A percentile compares a stretch with the other conserved stretches of the same genome.
These are phyloP conservation scores for Macrosoma leucophasiata DNA, from an alignment of 2,888 invertebrate species.

Conservation along the genomic window DNA sequence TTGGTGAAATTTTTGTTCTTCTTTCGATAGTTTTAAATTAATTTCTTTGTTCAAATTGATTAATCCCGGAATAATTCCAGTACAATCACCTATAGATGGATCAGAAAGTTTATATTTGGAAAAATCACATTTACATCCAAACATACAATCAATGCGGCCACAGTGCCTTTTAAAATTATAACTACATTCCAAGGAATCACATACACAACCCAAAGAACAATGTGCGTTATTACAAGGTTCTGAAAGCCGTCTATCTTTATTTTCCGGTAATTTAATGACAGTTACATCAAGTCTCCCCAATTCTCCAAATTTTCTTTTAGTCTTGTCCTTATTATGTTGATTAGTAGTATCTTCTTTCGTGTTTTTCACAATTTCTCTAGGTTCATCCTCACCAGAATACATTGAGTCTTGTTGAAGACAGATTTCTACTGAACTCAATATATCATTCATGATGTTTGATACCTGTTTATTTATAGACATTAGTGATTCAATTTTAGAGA, in stretches of 20 bases:
- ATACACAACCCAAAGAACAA: conserved; percentile 81
- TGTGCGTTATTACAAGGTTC: conserved; percentile 65
- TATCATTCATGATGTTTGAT: conserved; percentile 62
- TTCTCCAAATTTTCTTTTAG: conserved; percentile 61
- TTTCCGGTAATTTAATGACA: conserved; percentile 71
- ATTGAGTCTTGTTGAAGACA: conserved; percentile 74
- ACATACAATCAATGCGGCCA: conserved; percentile 77
- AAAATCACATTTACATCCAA: conserved; percentile 63
- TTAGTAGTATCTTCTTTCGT: conserved; percentile 16
- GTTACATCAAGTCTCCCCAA: conserved; percentile 79
- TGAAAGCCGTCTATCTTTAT: conserved; percentile 20
- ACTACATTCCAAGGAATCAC: conserved; percentile 72
- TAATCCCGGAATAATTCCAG: conserved; percentile 45
- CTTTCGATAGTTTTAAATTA: conserved; percentile 76
- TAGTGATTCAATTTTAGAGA: conserved; percentile 2
- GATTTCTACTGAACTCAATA: conserved; percentile 77
- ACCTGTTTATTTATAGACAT: conserved; percentile 37
- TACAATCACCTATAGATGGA: conserved; percentile 34
- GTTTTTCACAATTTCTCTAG: conserved; percentile 34
- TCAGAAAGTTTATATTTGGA: conserved; percentile 41
- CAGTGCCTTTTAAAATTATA: conserved; percentile 75
- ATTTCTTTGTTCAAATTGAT: conserved; percentile 65
- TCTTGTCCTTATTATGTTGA: conserved; percentile 46
- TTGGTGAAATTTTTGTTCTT: conserved; percentile 83
- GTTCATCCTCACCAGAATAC: conserved; percentile 41